Conservation (phyloP, 2,888 invertebrate genomes). For the Orthonychiurus folsomi region DNA sequence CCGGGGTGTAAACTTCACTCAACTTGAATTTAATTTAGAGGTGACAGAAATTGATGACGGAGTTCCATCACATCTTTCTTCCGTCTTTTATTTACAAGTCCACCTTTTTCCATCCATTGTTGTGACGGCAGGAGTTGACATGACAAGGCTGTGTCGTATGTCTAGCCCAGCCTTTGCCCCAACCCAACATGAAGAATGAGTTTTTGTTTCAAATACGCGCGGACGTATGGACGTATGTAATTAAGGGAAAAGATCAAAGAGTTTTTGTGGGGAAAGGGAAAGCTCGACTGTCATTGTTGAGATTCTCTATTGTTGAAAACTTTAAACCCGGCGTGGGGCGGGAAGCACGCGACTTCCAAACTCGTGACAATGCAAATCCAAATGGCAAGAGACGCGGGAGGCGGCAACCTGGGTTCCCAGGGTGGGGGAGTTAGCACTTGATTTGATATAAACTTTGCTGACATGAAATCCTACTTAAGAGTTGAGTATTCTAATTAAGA, state of each 20-base stretch:
- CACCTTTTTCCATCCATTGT: not conserved
- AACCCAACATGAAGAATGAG: not conserved
- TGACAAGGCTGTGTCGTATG: not conserved
- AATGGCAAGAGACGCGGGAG: too few relatives aligned
- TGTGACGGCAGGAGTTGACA: too few relatives aligned
- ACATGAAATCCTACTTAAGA: constrained; percentile 20
- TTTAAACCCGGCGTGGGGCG: too few relatives aligned
- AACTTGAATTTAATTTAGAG: constrained; percentile 22
- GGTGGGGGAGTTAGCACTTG: not conserved
- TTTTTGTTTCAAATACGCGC: too few relatives aligned
- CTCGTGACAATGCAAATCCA: too few relatives aligned
- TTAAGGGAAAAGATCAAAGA: too few relatives aligned
- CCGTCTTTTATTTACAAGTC: constrained; percentile 8
- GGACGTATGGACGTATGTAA: too few relatives aligned
- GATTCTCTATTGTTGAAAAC: too few relatives aligned
- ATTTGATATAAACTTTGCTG: not conserved
- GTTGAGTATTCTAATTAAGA: constrained; percentile 17
- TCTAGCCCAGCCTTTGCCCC: not conserved
- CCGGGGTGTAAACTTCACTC: constrained; percentile 11
- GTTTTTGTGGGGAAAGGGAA: too few relatives aligned
- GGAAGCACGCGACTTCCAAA: too few relatives aligned
- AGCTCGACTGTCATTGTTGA: too few relatives aligned
- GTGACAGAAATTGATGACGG: constrained; percentile 25
- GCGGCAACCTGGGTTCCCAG: too few relatives aligned
- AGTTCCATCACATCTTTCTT: constrained; percentile 19